Evolutionary conservation across 2,888 invertebrate species (phyloP).

Genomic region (Allygus modestus): DNA sequence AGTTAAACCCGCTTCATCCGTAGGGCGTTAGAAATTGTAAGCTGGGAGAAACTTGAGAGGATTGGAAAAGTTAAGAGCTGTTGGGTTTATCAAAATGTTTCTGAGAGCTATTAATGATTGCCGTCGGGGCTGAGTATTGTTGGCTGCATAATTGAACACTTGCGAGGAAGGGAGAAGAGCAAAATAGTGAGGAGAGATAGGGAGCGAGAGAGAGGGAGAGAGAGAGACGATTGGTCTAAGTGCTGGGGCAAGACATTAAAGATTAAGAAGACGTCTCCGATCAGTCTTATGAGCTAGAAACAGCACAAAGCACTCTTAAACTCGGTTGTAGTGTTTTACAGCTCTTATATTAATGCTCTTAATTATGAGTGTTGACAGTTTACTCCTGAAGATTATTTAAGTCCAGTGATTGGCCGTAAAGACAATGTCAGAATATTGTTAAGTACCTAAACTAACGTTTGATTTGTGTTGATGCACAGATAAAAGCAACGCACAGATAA

Average conservation of each 20-base stretch:
- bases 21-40: background rate
- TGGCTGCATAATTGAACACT: constrained; percentile 53
- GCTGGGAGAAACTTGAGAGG: constrained; percentile 34
- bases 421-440: too few relatives aligned
- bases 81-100: constrained; percentile 51
- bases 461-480: too few relatives aligned
- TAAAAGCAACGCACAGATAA: too few relatives aligned
- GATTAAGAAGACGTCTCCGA: constrained; percentile 32
- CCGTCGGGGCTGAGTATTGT: constrained; percentile 18
- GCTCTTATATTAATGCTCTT: too few relatives aligned
- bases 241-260: constrained; percentile 40
- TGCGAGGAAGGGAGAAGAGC: background rate
- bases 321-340: too few relatives aligned
- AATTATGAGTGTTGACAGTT: too few relatives aligned
- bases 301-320: constrained; percentile 1
- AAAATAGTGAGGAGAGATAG: background rate
- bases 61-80: constrained; percentile 38
- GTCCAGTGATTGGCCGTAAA: too few relatives aligned
- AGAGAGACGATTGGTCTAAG: constrained; percentile 35
- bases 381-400: too few relatives aligned
- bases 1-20: background rate
- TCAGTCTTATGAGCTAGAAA: constrained; percentile 21
- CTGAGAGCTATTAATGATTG: constrained; percentile 55
- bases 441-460: too few relatives aligned
- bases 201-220: background rate